Evolutionary conservation across 2,888 invertebrate species (phyloP), one percentile per base, ranked within the genome.

Genomic region (Lasioglossum marginatum): DNA sequence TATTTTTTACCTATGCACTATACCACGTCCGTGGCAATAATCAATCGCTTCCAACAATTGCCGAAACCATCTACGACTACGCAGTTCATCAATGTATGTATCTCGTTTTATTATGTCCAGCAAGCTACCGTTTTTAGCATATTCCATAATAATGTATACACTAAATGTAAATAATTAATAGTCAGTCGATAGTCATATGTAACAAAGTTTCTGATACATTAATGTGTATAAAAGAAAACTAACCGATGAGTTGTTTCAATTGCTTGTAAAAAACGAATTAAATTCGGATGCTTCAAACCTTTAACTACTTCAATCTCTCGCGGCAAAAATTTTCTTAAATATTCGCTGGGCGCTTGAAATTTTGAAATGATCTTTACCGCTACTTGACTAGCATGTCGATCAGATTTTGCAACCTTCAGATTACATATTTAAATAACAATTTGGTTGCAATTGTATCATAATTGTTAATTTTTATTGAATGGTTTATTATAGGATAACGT

Each of bases 301-400:
- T 97, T 98, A 0, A 98, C 98, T 31, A 98, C 97, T 95, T 98
- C 97, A 87, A 98, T 97, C 96, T 98, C 98, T 89, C 98, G 96
- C 0, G 98, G 98, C 80, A 98, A 94, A 94, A 98, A 98, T 95
- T 97, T 98, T 93, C 97, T 97, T 60, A 98, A 95, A 93, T 98
- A 98, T 94, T 98, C 97, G n/a, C 97, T 96, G 0, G 98, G 97
- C 4, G 98, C 97, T 95, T 97, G 97, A 89, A 97, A 97, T 94
- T 98, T 98, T 88, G 98, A 97, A 85, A 98, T 97, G 87, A 98
- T 98, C 96, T 98, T 98, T 82, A 98, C 96, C 57, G 98, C 98
- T 75, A 98, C 98, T 92, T 97, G 96, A 90, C 97, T 96, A 90
- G 96, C 96, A 92, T 98, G 97, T 88, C 97, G 96, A 90, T 97